These are phyloP conservation scores for Lagorchestes hirsutus DNA, from an alignment of 2,797 vertebrate genomes.

Conservation along the genomic window DNA sequence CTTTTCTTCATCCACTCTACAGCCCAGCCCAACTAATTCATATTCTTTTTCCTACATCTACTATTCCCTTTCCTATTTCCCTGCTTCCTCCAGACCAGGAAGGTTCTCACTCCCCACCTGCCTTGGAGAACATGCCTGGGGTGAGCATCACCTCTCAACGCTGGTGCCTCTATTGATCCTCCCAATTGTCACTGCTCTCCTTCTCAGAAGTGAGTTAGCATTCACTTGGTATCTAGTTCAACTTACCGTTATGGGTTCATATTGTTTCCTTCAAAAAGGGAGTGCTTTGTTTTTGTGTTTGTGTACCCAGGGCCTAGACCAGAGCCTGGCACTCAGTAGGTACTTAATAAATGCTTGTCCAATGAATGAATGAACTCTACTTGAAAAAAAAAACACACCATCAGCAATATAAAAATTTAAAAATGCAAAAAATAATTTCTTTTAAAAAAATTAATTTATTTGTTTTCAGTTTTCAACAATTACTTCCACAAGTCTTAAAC, in stretches of 20 bases:
- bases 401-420: neutral
- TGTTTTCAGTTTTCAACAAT: no score
- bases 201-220: no score
- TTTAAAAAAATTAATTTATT: no score
- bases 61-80: neutral
- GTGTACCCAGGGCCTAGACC: neutral
- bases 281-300: neutral
- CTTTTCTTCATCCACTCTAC: neutral
- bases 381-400: neutral
- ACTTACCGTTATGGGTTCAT: neutral
- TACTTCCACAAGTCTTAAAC: no score
- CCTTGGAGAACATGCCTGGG: neutral
- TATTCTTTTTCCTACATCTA: neutral
- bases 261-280: neutral
- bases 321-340: neutral
- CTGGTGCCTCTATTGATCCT: no score
- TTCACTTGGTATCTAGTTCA: neutral
- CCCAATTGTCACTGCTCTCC: no score
- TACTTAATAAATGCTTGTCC: neutral
- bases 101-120: neutral
- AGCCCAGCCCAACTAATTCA: neutral
- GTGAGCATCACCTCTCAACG: no score
- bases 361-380: neutral
- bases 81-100: neutral
- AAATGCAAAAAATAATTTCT: neutral